Percentiles rank a stretch among this genome's conserved stretches.
phyloP scores from a whole-genome alignment of 2,888 invertebrate genomes.

The Nephrocerus scutellatus region DNA sequence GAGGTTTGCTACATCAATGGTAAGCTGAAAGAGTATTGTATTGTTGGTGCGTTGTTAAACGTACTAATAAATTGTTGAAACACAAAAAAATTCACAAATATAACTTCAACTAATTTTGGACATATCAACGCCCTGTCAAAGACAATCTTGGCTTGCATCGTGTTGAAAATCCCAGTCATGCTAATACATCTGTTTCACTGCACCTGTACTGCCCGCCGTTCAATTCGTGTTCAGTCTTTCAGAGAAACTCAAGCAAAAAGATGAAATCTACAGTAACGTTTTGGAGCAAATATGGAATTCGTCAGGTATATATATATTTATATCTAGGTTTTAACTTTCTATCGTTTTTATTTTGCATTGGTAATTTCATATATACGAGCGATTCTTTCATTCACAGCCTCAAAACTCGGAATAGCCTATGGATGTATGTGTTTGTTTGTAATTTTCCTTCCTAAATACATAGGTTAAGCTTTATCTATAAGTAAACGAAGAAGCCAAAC shows the following conservation, averaged over 20 bases:
- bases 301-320: conserved; percentile 29
- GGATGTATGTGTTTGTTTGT: no score
- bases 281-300: conserved; percentile 83
- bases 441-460: no score
- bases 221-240: conserved; percentile 79
- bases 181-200: conserved; percentile 81
- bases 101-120: background rate
- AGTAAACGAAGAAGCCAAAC: no score
- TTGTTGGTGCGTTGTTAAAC: background rate
- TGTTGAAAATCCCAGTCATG: conserved; percentile 88
- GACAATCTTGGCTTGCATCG: conserved; percentile 92
- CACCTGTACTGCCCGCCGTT: conserved; percentile 96
- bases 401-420: no score
- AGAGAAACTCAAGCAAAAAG: conserved; percentile 78
- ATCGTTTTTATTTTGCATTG: no score
- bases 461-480: no score
- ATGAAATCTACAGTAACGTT: conserved; percentile 72
- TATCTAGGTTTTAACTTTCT: no score
- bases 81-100: background rate
- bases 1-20: conserved; percentile 94
- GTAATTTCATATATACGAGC: no score
- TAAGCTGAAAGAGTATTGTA: conserved; percentile 44
- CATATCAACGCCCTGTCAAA: conserved; percentile 43
- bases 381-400: no score
- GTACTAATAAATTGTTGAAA: background rate